Evolutionary conservation across 2,113 vertebrate genomes (phyloP).

Genomic region (Tupaia chinensis): DNA sequence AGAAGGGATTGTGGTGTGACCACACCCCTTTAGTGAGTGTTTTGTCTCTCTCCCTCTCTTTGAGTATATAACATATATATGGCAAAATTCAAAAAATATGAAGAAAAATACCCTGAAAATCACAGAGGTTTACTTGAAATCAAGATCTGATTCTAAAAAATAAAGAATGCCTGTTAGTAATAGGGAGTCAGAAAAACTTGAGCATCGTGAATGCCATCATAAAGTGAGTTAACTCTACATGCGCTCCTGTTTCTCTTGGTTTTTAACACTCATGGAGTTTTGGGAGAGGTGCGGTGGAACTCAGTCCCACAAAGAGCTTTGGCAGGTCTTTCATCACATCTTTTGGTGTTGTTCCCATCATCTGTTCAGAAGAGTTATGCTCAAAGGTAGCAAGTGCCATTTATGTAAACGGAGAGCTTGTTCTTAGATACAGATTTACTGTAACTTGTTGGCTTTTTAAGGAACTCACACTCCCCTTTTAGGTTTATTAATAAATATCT

Average conservation of each 20-base stretch:
- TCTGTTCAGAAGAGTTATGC: not conserved
- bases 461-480: not conserved
- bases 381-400: not conserved
- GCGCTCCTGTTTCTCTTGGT: not conserved
- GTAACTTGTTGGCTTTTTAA: not conserved
- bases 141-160: slow-evolving; percentile 34
- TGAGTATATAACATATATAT: no score
- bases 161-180: not conserved
- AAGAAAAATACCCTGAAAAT: slow-evolving; percentile 15
- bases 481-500: slow-evolving; percentile 54
- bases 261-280: not conserved
- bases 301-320: not conserved
- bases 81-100: no score
- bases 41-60: no score
- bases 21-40: no score
- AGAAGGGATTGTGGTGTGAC: no score
- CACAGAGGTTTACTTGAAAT: slow-evolving; percentile 33
- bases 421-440: slow-evolving; percentile 6
- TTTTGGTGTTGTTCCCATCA: not conserved
- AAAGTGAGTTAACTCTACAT: not conserved
- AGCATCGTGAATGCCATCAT: not conserved
- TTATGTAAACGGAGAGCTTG: not conserved
- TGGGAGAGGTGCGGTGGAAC: not conserved
- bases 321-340: not conserved
- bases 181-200: not conserved